Base-by-base conservation (phyloP, 2,888 invertebrate species). In the Drosophila stalkeri region DNA sequence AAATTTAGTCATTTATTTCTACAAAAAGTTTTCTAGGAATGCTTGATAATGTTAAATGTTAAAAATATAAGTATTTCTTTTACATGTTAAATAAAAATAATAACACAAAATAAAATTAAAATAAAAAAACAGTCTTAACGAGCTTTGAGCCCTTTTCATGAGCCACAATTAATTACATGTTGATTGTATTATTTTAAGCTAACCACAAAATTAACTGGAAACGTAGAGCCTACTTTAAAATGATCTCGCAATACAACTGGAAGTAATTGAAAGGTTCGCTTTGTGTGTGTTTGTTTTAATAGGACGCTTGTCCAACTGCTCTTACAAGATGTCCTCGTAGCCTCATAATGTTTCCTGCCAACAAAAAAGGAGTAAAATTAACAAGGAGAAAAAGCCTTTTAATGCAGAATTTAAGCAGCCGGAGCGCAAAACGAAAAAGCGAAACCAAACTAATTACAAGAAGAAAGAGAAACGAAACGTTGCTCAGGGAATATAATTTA, bases 401-500 rank as follows among this genome's bases (percentile, higher is more conserved):
- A 52, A 49, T 46, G 61, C 41, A 46, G n/a, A 75, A 66, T 61
- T 65, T 14, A 61, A 74, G 75, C 64, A 55, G 62, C 12, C 54
- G 63, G 52, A 70, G 59, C 35, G 49, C 43, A 62, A 62, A 75
- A 56, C 43, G 49, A 43, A 62, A 62, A 59, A 71, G 67, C 77
- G 72, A 72, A 68, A 76, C 77, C 41, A 71, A 80, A 71, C 64
- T 79, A 88, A 85, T 86, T 88, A 79, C 70, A 71, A 62, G 65
- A 62, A 72, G 55, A 65, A 74, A 64, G 44, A 56, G 37, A 66
- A 63, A 65, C 51, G 44, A 31, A 55, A 64, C 64, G 47, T 49
- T 52, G 67, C n/a, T 61, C 66, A 61, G 47, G 61, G 70, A 49
- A 71, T 56, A 90, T 86, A 86, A 86, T 86, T 86, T 86, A 90